A percentile compares a stretch with the other conserved stretches of the same genome.
phyloP scores from a whole-genome alignment of 2,797 vertebrate species.

The Glyptemys insculpta region DNA sequence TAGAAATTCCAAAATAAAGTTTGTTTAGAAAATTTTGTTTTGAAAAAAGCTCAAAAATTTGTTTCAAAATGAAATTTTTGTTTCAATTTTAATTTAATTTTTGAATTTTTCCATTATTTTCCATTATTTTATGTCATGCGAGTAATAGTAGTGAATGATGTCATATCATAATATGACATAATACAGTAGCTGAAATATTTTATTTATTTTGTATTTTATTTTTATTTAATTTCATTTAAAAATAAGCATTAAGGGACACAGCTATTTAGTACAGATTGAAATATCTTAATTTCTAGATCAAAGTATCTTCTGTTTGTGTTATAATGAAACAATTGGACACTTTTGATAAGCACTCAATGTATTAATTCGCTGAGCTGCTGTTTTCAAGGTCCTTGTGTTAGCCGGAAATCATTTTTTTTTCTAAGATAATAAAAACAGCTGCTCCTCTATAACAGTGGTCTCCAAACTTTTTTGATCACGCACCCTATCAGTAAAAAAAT shows the following conservation, averaged over 20 bases:
- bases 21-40: neutral
- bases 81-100: neutral
- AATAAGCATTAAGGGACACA: neutral
- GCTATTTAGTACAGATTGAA: neutral
- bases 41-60: neutral
- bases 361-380: neutral
- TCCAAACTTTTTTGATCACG: no score
- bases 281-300: neutral
- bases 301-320: neutral
- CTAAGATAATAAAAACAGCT: neutral
- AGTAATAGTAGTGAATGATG: neutral
- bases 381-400: neutral
- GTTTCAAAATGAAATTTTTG: neutral
- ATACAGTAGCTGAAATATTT: neutral
- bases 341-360: neutral
- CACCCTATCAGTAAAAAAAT: no score
- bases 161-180: neutral
- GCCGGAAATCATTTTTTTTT: neutral
- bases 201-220: neutral
- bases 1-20: neutral
- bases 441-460: neutral
- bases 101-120: neutral
- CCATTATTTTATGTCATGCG: neutral
- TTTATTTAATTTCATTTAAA: neutral
- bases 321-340: neutral